Conservation (phyloP, 2,113 vertebrate genomes). For the Leucoraja erinaceus region DNA sequence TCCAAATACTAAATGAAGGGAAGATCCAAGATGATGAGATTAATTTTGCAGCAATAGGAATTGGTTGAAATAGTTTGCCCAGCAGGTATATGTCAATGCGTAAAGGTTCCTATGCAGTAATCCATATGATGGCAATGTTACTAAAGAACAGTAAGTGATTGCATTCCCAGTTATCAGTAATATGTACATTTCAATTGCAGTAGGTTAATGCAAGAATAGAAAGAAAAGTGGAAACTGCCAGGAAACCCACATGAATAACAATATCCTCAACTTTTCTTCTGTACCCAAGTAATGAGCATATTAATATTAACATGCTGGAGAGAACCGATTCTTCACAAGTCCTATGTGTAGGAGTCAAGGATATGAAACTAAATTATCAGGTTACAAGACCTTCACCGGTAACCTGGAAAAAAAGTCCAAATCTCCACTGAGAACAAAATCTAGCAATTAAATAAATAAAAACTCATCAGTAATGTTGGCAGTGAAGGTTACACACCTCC, state of each 20-base stretch:
- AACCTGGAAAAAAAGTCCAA: too few relatives aligned
- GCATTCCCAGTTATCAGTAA: not conserved
- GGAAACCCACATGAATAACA: not conserved
- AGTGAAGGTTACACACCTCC: too few relatives aligned
- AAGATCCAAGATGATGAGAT: conserved; percentile 8
- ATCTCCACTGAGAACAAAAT: too few relatives aligned
- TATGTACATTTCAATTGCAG: not conserved
- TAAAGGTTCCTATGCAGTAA: not conserved
- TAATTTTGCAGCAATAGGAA: not conserved
- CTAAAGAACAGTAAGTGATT: not conserved
- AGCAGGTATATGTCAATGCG: conserved; percentile 1
- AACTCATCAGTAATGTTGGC: too few relatives aligned
- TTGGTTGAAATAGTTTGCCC: conserved; percentile 4
- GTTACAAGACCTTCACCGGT: too few relatives aligned
- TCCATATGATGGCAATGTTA: not conserved
- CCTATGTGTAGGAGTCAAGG: not conserved
- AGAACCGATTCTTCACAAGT: not conserved
- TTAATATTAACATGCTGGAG: not conserved
- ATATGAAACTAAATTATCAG: too few relatives aligned
- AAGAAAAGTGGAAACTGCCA: not conserved
- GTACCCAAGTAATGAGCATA: not conserved
- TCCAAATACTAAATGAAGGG: not conserved
- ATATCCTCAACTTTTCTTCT: not conserved
- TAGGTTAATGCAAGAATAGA: not conserved
- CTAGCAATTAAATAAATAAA: too few relatives aligned